Evolutionary conservation across 2,797 vertebrate species (phyloP).

Genomic region (Neopelma chrysocephalum): DNA sequence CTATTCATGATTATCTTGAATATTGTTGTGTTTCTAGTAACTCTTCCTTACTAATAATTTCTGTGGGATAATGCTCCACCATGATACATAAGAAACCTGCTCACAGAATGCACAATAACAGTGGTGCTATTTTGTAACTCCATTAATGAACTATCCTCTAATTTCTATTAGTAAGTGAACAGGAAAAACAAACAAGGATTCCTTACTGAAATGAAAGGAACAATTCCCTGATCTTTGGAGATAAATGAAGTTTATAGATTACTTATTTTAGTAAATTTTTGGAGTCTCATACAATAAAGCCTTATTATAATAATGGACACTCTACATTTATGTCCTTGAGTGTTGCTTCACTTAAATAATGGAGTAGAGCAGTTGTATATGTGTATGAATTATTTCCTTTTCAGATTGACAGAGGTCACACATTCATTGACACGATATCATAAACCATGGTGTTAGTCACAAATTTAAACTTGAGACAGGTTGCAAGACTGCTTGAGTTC

Average conservation of each 20-base stretch:
- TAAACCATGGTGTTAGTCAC: not conserved
- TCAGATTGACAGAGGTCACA: not conserved
- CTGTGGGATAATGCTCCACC: not conserved
- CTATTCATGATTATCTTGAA: not conserved
- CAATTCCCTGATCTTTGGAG: not conserved
- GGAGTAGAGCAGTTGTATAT: not conserved
- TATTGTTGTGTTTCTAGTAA: not conserved
- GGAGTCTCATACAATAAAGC: not conserved
- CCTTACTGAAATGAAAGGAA: not conserved
- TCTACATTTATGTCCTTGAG: not conserved
- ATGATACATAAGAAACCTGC: not conserved
- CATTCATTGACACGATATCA: not conserved
- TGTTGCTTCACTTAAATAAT: not conserved
- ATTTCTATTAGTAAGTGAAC: not conserved
- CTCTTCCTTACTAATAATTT: not conserved
- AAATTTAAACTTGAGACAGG: not conserved
- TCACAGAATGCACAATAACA: not conserved
- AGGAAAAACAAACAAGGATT: not conserved
- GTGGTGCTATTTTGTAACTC: not conserved
- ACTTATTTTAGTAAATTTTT: not conserved
- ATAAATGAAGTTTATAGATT: not conserved
- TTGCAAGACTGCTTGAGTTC: not conserved
- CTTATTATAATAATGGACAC: not conserved
- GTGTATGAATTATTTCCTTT: not conserved
- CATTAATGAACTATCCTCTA: not conserved